Evolutionary conservation across 2,113 vertebrate species (phyloP).

Genomic region (Petroica traversi): DNA sequence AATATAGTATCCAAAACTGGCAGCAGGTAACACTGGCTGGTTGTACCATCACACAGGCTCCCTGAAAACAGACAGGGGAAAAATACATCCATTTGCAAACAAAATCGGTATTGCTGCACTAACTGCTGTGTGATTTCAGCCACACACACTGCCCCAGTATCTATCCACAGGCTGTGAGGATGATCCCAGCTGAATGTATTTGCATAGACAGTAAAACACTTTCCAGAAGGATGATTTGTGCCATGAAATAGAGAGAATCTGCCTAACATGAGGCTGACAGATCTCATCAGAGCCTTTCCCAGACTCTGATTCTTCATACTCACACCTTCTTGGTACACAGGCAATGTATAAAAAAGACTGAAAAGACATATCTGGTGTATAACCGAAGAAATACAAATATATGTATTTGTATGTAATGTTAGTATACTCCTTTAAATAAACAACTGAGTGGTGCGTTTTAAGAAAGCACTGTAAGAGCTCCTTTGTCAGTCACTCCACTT

Average conservation of each 20-base stretch:
- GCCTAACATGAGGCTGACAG: neutral
- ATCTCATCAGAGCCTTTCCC: neutral
- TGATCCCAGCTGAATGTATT: neutral
- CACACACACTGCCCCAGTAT: neutral
- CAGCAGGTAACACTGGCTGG: slow-evolving; percentile 79
- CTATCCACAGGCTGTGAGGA: neutral
- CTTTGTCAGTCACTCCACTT: neutral
- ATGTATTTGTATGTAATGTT: neutral
- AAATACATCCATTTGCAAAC: neutral
- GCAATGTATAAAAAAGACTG: neutral
- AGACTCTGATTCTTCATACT: neutral
- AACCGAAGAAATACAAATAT: neutral
- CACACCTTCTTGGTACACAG: neutral
- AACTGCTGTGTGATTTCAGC: neutral
- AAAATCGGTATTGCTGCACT: neutral
- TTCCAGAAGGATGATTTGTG: neutral
- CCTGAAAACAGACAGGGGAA: slow-evolving; percentile 70
- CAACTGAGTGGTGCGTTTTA: neutral
- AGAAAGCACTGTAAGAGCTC: neutral
- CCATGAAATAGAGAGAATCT: neutral
- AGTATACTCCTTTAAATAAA: neutral
- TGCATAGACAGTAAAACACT: neutral
- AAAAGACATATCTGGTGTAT: neutral
- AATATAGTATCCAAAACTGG: slow-evolving; percentile 89
- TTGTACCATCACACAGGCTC: slow-evolving; percentile 75